These are phyloP conservation scores for Macropus fuliginosus DNA, from an alignment of 2,797 vertebrate genomes.

Conservation along the genomic window DNA sequence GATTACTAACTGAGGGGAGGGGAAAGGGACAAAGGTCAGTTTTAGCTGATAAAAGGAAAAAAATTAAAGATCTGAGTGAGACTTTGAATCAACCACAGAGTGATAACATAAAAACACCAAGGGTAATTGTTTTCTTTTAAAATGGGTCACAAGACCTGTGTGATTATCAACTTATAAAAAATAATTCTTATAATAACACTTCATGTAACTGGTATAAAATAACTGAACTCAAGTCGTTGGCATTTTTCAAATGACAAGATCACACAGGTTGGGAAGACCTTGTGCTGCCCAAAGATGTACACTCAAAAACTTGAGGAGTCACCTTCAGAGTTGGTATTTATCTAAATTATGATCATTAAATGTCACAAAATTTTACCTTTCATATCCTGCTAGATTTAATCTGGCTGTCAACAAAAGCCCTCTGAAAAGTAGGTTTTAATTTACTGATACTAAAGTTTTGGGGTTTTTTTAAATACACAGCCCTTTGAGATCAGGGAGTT, in stretches of 20 bases:
- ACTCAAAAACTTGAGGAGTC: not conserved
- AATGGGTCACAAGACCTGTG: not conserved
- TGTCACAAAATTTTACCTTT: not conserved
- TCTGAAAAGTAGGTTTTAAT: constrained; percentile 1
- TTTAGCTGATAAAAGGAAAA: not conserved
- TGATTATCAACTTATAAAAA: not conserved
- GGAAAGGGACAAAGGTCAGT: not conserved
- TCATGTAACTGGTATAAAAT: not conserved
- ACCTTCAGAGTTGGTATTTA: not conserved
- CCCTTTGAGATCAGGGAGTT: not conserved
- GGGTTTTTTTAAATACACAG: not conserved
- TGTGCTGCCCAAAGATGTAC: not conserved
- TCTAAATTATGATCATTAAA: not conserved
- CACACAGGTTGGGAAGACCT: not conserved
- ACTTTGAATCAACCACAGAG: not conserved
- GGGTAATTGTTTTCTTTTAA: not conserved
- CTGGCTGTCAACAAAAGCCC: not conserved
- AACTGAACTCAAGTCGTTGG: not conserved
- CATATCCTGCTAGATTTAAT: not conserved
- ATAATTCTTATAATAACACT: not conserved
- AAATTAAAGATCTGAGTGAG: not conserved
- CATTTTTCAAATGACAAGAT: not conserved
- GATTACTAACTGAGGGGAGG: not conserved
- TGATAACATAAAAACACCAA: not conserved
- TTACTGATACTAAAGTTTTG: constrained; percentile 19